A percentile compares a stretch with the other conserved stretches of the same genome.
Evolutionary conservation across 2,888 invertebrate species (phyloP).

Genomic region (Anthophora plumipes): DNA sequence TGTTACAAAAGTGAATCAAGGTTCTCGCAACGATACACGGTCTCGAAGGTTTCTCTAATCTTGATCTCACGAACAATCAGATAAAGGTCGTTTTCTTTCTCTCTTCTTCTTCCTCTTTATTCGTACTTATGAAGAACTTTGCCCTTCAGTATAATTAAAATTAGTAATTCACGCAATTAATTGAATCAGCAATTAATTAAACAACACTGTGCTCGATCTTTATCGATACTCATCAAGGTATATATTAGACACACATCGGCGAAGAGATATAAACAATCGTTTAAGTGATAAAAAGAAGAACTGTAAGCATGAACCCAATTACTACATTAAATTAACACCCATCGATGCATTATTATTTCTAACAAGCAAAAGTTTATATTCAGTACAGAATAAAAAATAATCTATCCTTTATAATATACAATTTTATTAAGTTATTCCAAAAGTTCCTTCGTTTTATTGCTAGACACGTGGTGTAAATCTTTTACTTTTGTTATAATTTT

Average conservation of each 20-base stretch:
- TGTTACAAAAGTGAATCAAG: neutral
- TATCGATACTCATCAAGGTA: constrained; percentile 28
- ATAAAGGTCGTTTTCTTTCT: constrained; percentile 3
- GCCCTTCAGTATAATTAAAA: constrained; percentile 40
- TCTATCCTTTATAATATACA: constrained; percentile 2
- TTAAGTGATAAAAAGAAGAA: constrained; percentile 25
- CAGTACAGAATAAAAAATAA: neutral
- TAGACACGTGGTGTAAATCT: no score
- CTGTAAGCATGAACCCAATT: constrained; percentile 14
- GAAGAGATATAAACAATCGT: constrained; percentile 18
- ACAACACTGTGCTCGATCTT: neutral
- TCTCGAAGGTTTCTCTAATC: constrained; percentile 27
- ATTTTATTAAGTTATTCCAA: no score
- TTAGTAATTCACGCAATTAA: constrained; percentile 44
- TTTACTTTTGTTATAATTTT: no score
- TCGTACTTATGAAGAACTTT: neutral
- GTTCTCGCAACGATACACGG: neutral
- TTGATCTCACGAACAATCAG: constrained; percentile 29
- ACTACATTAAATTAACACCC: constrained; percentile 4
- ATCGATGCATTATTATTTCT: constrained; percentile 2
- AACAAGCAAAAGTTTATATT: neutral
- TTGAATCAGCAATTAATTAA: constrained; percentile 49
- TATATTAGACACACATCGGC: constrained; percentile 21
- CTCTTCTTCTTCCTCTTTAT: neutral
- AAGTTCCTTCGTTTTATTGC: no score